Evolutionary conservation across 2,888 invertebrate species (phyloP).

Genomic region (Plagodis pulveraria): DNA sequence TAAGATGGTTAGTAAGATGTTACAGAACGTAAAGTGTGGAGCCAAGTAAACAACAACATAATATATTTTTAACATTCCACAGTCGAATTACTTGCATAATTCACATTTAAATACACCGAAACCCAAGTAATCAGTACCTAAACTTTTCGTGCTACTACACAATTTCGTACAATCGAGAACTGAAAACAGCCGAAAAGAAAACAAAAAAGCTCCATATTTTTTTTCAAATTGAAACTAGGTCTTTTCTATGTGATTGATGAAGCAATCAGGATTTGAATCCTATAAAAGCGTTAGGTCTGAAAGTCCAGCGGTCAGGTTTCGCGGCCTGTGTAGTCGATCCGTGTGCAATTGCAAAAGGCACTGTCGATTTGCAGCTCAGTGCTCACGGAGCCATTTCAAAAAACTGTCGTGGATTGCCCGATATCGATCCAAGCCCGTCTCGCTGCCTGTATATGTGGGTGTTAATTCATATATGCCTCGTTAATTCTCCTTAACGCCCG

Average conservation of each 20-base stretch:
- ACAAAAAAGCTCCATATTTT: neutral
- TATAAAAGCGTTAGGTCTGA: slow-evolving; percentile 31
- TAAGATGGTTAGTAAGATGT: too few species aligned
- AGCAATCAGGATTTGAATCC: slow-evolving; percentile 17
- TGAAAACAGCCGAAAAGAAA: too few species aligned
- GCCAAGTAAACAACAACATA: too few species aligned
- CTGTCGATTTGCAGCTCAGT: slow-evolving; percentile 26
- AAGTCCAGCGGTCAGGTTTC: slow-evolving; percentile 35
- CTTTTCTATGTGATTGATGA: neutral
- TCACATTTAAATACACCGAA: too few species aligned
- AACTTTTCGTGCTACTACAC: too few species aligned
- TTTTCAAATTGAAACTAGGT: neutral
- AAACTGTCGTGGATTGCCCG: slow-evolving; percentile 54
- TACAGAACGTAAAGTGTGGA: too few species aligned
- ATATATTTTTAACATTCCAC: too few species aligned
- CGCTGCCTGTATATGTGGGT: slow-evolving; percentile 53
- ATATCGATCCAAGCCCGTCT: slow-evolving; percentile 53
- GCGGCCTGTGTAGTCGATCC: slow-evolving; percentile 28
- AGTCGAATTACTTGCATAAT: too few species aligned
- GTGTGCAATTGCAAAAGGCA: slow-evolving; percentile 32
- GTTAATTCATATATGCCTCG: slow-evolving; percentile 79
- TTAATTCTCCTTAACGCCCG: slow-evolving; percentile 81
- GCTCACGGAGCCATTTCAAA: slow-evolving; percentile 35
- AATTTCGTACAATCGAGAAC: too few species aligned
- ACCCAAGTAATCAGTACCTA: too few species aligned